A percentile compares a stretch with the other conserved stretches of the same genome.
These are phyloP conservation scores for Heteropelma amictum DNA, from an alignment of 2,888 invertebrate species.

Conservation along the genomic window DNA sequence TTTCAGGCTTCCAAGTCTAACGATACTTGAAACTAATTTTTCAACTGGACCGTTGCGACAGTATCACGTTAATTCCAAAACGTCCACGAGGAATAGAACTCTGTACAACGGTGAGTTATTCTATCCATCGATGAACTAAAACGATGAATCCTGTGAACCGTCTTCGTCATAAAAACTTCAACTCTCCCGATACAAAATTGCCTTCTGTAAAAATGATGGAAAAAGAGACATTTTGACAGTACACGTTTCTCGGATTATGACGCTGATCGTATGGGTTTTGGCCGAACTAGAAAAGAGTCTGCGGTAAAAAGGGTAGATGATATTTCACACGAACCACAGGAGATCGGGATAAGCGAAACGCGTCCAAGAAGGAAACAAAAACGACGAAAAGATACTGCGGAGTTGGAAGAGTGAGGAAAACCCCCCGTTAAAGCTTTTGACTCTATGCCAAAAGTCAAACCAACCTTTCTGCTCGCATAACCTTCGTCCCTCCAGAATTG, in stretches of 20 bases:
- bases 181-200: background rate
- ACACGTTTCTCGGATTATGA: background rate
- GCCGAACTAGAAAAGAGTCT: background rate
- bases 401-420: conserved; percentile 44
- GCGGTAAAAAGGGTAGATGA: conserved; percentile 12
- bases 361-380: background rate
- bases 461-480: conserved; percentile 49
- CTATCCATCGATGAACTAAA: too few species aligned
- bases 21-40: too few species aligned
- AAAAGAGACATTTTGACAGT: background rate
- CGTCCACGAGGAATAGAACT: too few species aligned
- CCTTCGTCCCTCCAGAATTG: conserved; percentile 52
- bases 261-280: background rate
- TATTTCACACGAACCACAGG: conserved; percentile 30
- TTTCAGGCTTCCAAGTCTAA: too few species aligned
- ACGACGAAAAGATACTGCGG: conserved; percentile 15
- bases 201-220: background rate
- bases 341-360: conserved; percentile 19
- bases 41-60: too few species aligned
- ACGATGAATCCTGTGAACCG: too few species aligned
- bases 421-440: conserved; percentile 62
- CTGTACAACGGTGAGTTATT: too few species aligned
- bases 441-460: conserved; percentile 65
- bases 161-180: too few species aligned
- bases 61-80: too few species aligned